Evolutionary conservation across 2,113 vertebrate species (phyloP).

Genomic region (Pollachius pollachius): DNA sequence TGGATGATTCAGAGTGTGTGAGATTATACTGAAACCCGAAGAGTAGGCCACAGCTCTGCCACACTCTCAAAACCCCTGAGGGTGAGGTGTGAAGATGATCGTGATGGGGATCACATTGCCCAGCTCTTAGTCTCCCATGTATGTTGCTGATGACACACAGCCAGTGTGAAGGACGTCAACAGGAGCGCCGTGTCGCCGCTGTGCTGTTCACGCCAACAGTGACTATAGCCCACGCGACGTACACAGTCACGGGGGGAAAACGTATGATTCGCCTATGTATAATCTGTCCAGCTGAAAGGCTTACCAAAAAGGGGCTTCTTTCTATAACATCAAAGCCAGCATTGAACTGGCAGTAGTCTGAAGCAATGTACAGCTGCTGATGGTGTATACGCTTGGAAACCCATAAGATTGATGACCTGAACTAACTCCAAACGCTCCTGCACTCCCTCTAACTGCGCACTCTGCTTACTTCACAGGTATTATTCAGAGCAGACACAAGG

Average conservation of each 20-base stretch:
- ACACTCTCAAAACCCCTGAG: conserved; percentile 26
- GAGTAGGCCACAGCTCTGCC: conserved; percentile 53
- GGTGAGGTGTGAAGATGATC: conserved; percentile 11
- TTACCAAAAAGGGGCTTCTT: not conserved
- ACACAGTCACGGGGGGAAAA: conserved; percentile 26
- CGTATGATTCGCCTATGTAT: conserved; percentile 29
- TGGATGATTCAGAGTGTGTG: conserved; percentile 46
- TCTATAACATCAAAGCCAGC: conserved; percentile 9
- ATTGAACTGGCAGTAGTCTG: conserved; percentile 2
- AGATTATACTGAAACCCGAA: conserved; percentile 31
- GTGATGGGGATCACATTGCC: conserved; percentile 43
- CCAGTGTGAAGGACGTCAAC: conserved; percentile 29
- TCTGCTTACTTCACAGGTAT: no score
- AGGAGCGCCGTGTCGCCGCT: conserved; percentile 24
- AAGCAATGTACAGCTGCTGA: not conserved
- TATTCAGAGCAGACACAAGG: no score
- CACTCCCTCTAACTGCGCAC: no score
- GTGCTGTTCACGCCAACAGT: conserved; percentile 31
- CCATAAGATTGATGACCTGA: not conserved
- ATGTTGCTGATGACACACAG: conserved; percentile 31
- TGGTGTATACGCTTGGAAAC: not conserved
- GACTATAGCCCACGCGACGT: conserved; percentile 47
- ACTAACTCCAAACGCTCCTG: no score
- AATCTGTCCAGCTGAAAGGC: conserved; percentile 18
- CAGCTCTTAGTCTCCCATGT: conserved; percentile 49